Base-by-base conservation (phyloP, 2,888 invertebrate species). In the Scelioninae gen. 2 region DNA sequence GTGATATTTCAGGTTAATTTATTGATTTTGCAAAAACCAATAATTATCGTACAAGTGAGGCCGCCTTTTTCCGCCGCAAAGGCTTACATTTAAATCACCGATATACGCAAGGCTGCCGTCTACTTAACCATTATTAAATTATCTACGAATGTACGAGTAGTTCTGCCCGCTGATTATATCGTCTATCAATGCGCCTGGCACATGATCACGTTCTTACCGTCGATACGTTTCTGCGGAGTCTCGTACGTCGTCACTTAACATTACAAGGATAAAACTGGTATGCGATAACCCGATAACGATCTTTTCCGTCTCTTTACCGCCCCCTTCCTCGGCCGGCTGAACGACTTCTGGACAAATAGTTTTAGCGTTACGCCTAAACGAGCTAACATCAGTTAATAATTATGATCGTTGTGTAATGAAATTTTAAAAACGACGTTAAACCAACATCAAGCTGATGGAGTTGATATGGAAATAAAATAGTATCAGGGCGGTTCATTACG, bases 41-140 rank as follows among this genome's bases (percentile, higher is more conserved):
- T 63, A 13, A 74, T 74, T 74, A 74, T 67, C 67, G 6, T 39
- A 70, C 67, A 57, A 57, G 73, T 63, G 52, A 70, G 35, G 18
- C 43, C 28, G 18, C 55, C 10, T 52, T 61, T 45, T 52, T 52
- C 35, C 45, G 25, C 31, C 13, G 28, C 13, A 35, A 41, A 25
- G 33, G 55, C 28, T 63, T 57, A 68, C 68, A 63, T 74, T 74
- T 70, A 60, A 63, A 52, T 70, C 61, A 33, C 28, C 37, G 43
- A 31, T 65, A n/a, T n/a, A 46, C 35, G 60, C 41, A 37, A 67
- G 37, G 48, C 58, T 70, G 52, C 61, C 61, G 72, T 69, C 58
- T 79, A 77, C 79, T 80, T 78, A 76, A 65, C 79, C 72, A 82
- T 83, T 83, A 83, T 83, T 83, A 81, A 83, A 83, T 83, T 83